These are phyloP conservation scores for Daktulosphaira vitifoliae DNA, from an alignment of 1,140 invertebrate genomes.

Conservation along the genomic window DNA sequence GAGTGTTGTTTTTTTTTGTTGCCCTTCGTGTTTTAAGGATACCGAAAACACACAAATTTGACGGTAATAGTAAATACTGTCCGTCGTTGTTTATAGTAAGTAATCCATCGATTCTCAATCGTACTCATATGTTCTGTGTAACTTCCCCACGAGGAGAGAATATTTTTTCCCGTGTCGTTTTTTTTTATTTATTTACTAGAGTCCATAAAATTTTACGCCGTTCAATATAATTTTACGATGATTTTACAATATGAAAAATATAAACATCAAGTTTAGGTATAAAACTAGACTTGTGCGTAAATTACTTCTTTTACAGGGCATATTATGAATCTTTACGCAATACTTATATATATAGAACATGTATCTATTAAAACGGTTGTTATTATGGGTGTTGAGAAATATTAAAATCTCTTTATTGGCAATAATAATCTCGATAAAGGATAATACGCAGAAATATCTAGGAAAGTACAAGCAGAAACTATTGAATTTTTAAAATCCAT, in stretches of 20 bases:
- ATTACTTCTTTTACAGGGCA: constrained; percentile 12
- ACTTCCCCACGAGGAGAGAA: background rate
- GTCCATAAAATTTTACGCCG: constrained; percentile 29
- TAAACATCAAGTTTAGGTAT: too few relatives aligned
- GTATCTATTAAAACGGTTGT: too few relatives aligned
- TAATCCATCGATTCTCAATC: constrained; percentile 23
- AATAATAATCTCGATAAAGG: too few relatives aligned
- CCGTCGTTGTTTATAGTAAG: constrained; percentile 28
- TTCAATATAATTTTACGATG: constrained; percentile 30
- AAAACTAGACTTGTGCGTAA: constrained; percentile 30
- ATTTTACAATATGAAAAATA: constrained; percentile 30
- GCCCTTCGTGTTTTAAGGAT: constrained; percentile 13
- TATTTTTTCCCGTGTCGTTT: too few relatives aligned
- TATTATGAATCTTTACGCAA: too few relatives aligned
- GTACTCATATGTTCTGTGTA: background rate
- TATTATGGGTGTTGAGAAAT: too few relatives aligned
- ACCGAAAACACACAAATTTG: background rate
- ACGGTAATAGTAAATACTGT: background rate
- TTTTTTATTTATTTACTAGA: constrained; percentile 6
- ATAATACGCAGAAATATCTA: too few relatives aligned
- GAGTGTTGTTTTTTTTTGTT: background rate
- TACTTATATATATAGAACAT: too few relatives aligned
- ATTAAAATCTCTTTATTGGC: too few relatives aligned
- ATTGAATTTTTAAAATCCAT: too few relatives aligned
- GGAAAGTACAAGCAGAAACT: too few relatives aligned